These are phyloP conservation scores for Papio anubis DNA, from an alignment of 2,113 vertebrate species.

Conservation along the genomic window DNA sequence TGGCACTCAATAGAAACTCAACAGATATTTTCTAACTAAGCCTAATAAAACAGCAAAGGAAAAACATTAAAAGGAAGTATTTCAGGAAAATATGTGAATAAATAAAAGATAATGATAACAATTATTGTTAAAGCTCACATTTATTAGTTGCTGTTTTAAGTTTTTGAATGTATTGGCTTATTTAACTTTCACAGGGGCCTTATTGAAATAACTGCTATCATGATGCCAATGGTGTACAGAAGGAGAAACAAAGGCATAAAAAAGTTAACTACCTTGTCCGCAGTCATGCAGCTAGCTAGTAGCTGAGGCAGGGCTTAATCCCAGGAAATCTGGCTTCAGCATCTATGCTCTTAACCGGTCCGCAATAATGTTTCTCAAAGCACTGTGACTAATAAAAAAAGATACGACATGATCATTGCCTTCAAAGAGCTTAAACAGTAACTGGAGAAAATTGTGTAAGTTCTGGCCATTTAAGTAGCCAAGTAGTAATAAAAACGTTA, in stretches of 20 bases:
- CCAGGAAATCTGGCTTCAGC: background rate
- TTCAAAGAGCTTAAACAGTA: background rate
- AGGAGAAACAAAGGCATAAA: background rate
- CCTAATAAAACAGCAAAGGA: background rate
- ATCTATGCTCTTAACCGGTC: background rate
- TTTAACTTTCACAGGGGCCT: background rate
- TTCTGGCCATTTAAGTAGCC: background rate
- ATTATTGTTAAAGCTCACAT: background rate
- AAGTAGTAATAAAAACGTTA: background rate
- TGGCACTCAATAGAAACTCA: background rate
- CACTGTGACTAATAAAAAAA: background rate
- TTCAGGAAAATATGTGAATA: background rate
- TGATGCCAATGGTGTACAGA: background rate
- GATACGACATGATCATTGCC: background rate
- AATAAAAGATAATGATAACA: background rate
- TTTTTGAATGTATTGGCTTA: background rate
- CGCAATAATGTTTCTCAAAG: background rate
- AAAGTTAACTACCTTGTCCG: background rate
- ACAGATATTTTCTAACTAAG: background rate
- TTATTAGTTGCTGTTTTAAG: background rate
- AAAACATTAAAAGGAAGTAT: background rate
- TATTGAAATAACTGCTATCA: background rate
- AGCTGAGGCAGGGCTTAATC: background rate
- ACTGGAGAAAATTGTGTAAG: background rate
- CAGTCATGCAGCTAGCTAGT: background rate